These are phyloP conservation scores for Rhadinocentrus ornatus DNA, from an alignment of 2,797 vertebrate genomes.

Conservation along the genomic window DNA sequence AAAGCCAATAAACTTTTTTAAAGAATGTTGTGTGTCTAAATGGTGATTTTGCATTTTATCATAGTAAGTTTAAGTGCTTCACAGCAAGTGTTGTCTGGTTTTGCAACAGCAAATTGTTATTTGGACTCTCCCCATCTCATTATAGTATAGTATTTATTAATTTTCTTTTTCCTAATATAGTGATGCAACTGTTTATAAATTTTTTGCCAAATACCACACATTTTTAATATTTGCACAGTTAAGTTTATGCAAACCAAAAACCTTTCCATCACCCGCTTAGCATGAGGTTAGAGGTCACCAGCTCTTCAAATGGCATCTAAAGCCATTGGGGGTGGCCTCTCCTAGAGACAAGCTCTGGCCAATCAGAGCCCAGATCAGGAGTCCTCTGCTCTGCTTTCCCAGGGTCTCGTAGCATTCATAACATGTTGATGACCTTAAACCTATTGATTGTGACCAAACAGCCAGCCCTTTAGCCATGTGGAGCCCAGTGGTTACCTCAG, in stretches of 20 bases:
- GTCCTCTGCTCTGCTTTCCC: conserved; percentile 71
- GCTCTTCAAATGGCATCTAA: conserved; percentile 58
- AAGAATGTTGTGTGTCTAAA: conserved; percentile 71
- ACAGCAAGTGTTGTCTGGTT: neutral
- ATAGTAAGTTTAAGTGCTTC: neutral
- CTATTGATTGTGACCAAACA: conserved; percentile 73
- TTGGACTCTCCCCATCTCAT: neutral
- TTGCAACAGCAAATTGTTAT: neutral
- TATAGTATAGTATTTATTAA: conserved; percentile 3
- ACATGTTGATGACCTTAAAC: conserved; percentile 82
- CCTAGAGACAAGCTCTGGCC: conserved; percentile 51
- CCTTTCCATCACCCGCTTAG: conserved; percentile 51
- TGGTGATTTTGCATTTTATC: conserved; percentile 21
- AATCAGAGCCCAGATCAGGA: conserved; percentile 56
- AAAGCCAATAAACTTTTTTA: conserved; percentile 98
- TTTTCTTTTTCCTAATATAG: conserved; percentile 23
- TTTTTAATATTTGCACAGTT: conserved; percentile 44
- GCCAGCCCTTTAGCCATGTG: conserved; percentile 63
- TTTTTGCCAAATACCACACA: conserved; percentile 31
- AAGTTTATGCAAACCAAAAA: conserved; percentile 46
- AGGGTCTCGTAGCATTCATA: conserved; percentile 77
- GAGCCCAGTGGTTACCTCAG: conserved; percentile 37
- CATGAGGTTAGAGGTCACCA: conserved; percentile 67
- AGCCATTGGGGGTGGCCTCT: conserved; percentile 62
- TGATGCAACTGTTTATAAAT: conserved; percentile 28